Conservation (phyloP, 2,888 invertebrate genomes). For the Barypeithes pellucidus region DNA sequence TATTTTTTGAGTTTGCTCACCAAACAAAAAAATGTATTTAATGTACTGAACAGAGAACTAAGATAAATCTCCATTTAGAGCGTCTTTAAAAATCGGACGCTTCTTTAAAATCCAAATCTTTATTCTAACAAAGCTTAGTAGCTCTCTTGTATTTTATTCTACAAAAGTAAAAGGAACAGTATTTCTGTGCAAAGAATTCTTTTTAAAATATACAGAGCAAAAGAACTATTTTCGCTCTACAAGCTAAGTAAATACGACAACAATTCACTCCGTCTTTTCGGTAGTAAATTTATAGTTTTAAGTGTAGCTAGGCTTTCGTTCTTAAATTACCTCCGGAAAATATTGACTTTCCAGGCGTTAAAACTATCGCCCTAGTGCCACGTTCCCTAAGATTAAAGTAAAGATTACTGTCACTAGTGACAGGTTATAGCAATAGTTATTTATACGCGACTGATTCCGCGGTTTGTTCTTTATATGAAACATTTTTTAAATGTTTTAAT, state of each 20-base stretch:
- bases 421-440: not conserved
- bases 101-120: no score
- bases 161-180: not conserved
- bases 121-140: no score
- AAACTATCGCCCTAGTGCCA: constrained; percentile 35
- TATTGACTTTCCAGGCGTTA: constrained; percentile 41
- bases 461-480: no score
- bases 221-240: not conserved
- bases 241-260: not conserved
- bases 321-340: constrained; percentile 44
- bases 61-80: no score
- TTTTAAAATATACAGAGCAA: not conserved
- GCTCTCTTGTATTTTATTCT: not conserved
- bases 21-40: no score
- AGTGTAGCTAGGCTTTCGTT: constrained; percentile 46
- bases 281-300: constrained; percentile 44
- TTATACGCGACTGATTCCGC: no score
- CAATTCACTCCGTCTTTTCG: constrained; percentile 22
- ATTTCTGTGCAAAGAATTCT: no score
- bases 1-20: no score
- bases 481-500: no score
- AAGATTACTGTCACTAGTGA: constrained; percentile 17
- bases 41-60: no score
- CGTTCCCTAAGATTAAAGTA: constrained; percentile 23
- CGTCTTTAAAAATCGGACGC: no score